phyloP scores from a whole-genome alignment of 2,113 vertebrate genomes.

The Phalacrocorax aristotelis region DNA sequence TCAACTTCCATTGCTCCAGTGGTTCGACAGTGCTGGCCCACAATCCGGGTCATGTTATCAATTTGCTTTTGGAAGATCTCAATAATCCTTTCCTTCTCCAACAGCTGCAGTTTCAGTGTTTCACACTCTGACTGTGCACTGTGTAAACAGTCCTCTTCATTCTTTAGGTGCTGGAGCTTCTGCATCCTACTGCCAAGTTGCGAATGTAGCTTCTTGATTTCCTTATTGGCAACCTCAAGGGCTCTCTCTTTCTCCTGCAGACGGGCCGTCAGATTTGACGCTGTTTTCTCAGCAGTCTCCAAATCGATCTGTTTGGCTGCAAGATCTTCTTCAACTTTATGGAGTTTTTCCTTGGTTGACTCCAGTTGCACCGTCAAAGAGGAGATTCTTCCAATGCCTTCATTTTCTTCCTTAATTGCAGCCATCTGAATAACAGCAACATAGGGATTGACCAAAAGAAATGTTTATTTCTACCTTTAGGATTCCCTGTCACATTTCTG shows the following conservation, averaged over 20 bases:
- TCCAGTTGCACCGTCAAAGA: constrained; percentile 68
- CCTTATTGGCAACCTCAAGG: constrained; percentile 49
- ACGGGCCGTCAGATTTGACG: not conserved
- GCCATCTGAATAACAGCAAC: constrained; percentile 57
- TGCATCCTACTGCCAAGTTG: constrained; percentile 67
- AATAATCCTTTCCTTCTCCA: constrained; percentile 68
- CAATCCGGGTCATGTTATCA: constrained; percentile 63
- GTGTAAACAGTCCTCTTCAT: constrained; percentile 53
- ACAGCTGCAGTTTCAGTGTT: constrained; percentile 64
- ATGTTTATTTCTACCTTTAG: not conserved
- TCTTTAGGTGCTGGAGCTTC: constrained; percentile 68
- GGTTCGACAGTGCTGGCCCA: constrained; percentile 64
- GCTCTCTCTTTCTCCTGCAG: constrained; percentile 66
- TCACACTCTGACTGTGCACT: constrained; percentile 54
- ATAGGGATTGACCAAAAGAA: not conserved
- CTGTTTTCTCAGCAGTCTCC: constrained; percentile 67
- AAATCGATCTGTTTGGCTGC: constrained; percentile 45
- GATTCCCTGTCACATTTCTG: not conserved
- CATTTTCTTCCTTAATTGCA: constrained; percentile 67
- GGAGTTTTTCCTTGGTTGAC: constrained; percentile 66
- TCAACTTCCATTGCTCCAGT: constrained; percentile 74
- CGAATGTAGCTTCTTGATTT: constrained; percentile 63
- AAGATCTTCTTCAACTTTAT: constrained; percentile 50
- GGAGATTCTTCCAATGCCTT: constrained; percentile 66
- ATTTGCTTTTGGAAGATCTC: constrained; percentile 72